These are phyloP conservation scores for Petrocephalus sullivani DNA, from an alignment of 2,797 vertebrate genomes.

Conservation along the genomic window DNA sequence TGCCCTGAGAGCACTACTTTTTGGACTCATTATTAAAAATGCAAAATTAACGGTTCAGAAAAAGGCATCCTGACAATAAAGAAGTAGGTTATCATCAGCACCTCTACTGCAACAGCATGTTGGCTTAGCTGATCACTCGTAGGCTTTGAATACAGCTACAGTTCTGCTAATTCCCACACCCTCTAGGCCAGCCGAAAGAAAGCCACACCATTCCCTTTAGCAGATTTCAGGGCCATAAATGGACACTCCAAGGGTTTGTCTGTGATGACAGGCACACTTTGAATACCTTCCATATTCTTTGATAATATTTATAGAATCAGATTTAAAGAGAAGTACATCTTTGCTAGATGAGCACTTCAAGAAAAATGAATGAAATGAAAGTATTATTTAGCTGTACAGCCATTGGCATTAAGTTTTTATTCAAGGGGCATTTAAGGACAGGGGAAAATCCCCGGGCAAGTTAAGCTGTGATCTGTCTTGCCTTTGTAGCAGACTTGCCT, in stretches of 20 bases:
- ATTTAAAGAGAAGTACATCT: background rate
- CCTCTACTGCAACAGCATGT: background rate
- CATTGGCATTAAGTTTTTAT: background rate
- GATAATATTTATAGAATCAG: background rate
- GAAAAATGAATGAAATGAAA: background rate
- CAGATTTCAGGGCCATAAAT: background rate
- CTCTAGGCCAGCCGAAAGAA: background rate
- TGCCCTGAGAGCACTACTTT: background rate
- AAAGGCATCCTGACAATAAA: background rate
- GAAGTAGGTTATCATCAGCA: background rate
- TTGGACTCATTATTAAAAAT: background rate
- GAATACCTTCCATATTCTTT: background rate
- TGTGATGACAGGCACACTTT: background rate
- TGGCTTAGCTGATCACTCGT: background rate
- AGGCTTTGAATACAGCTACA: background rate
- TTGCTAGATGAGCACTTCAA: background rate
- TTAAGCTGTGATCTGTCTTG: conserved; percentile 7
- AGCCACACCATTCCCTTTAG: background rate
- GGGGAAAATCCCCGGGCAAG: background rate
- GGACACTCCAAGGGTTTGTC: background rate
- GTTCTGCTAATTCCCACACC: background rate
- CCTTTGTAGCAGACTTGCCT: background rate
- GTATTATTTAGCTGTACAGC: background rate
- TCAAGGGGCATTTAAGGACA: background rate
- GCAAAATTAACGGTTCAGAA: background rate